Percentiles rank a stretch among this genome's conserved stretches.
Conservation (phyloP, 2,113 vertebrate species). For the Mirza zaza region DNA sequence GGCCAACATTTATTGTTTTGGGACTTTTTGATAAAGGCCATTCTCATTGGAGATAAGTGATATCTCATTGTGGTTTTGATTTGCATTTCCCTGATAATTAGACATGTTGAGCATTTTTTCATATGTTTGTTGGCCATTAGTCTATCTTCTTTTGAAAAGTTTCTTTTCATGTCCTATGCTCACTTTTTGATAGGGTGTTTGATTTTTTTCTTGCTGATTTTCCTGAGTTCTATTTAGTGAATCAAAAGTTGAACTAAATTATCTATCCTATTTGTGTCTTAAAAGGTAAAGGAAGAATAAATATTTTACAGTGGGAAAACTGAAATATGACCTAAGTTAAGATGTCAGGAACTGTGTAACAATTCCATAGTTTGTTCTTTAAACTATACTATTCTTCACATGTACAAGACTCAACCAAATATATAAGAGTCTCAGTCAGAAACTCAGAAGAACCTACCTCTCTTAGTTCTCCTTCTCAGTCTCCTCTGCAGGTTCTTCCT, state of each 20-base stretch:
- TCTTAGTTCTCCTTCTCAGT: neutral
- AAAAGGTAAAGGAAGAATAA: neutral
- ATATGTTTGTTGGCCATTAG: too few species aligned
- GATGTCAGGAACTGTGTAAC: neutral
- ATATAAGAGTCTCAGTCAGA: neutral
- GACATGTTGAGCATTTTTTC: too few species aligned
- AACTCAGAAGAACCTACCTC: neutral
- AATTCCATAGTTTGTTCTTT: neutral
- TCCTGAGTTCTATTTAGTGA: neutral
- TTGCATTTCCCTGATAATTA: too few species aligned
- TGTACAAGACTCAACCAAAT: neutral
- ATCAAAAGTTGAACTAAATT: neutral
- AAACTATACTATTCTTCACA: neutral
- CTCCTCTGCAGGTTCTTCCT: neutral
- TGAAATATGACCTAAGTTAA: neutral
- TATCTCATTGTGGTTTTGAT: too few species aligned
- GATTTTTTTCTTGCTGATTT: too few species aligned
- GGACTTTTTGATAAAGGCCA: too few species aligned
- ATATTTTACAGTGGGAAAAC: neutral
- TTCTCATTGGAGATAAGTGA: too few species aligned
- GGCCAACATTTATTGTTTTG: too few species aligned
- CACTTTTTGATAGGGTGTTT: too few species aligned
- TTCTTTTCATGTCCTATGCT: too few species aligned
- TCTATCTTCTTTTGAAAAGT: too few species aligned
- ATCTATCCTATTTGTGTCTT: neutral